Base-by-base conservation (phyloP, 2,888 invertebrate genomes). In the Operophtera brumata region DNA sequence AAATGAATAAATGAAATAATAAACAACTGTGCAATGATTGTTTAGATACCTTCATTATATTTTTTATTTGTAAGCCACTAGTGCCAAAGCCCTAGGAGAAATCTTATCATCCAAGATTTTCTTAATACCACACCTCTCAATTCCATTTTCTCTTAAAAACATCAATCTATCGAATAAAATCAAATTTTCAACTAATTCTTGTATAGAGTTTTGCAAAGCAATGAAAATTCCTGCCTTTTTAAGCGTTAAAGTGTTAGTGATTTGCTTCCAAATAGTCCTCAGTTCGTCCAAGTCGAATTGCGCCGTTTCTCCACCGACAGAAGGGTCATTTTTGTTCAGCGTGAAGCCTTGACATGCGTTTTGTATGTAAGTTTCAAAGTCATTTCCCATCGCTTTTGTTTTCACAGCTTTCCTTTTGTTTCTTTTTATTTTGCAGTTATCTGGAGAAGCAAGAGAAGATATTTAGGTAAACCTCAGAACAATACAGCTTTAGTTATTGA, bases 1-100 rank as follows among this genome's bases (percentile, higher is more conserved):
- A 20, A 20, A 4, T 20, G 4, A 2, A 20, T 3, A 3, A 3
- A 20, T 20, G 4, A 20, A 20, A 30, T 30, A 30, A 30, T 10
- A 30, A 30, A 30, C 7, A 30, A 30, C 6, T 30, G 7, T 30
- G 7, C 7, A 6, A 10, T 10, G 7, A 30, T 10, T 10, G 30
- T 30, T n/a, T 20, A 14, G 3, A 13, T 37, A 6, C 40, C 20
- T 20, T 3, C 20, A 20, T 20, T 20, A 20, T 8, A 9, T 37
- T 41, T 56, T 63, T 73, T 77, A 75, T 79, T 93, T 93, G 68
- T 76, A 76, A 50, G 92, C 92, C 61, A 93, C 70, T 59, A 94
- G 77, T 32, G 92, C 93, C 65, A 91, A 86, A 77, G 94, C 93
- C 67, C 94, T 87, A 0, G 94, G 94, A n/a, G 94, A 94, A 62